Evolutionary conservation across 1,140 invertebrate species (phyloP).

Genomic region (Penaeus vannamei): DNA sequence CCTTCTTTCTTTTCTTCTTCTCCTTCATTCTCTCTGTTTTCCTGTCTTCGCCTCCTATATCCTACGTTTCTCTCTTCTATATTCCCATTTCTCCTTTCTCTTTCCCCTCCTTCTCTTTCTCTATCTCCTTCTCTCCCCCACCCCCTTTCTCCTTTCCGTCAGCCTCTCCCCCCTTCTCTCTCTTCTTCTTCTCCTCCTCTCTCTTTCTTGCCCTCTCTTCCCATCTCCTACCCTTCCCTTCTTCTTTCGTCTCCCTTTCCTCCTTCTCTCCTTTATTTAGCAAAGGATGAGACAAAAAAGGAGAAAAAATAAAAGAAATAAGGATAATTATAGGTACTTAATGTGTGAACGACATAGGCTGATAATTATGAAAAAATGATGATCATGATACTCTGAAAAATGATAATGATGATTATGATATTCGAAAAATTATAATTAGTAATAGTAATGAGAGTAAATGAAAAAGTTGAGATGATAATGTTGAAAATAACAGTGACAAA

Average conservation of each 20-base stretch:
- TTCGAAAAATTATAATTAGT: too few species aligned
- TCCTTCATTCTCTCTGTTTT: neutral
- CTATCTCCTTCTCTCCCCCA: neutral
- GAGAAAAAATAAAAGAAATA: too few species aligned
- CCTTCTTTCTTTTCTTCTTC: neutral
- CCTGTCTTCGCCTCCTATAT: neutral
- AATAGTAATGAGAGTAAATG: too few species aligned
- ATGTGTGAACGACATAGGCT: too few species aligned
- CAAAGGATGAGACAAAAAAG: neutral
- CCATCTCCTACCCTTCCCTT: neutral
- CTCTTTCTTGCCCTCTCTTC: conserved; percentile 26
- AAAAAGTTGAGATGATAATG: too few species aligned
- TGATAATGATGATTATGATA: too few species aligned
- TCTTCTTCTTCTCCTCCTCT: neutral
- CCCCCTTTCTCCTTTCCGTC: neutral
- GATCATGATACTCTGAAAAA: too few species aligned
- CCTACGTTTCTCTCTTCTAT: neutral
- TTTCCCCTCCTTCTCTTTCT: neutral
- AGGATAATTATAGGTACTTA: too few species aligned
- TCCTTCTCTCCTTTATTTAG: neutral
- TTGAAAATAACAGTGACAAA: too few species aligned
- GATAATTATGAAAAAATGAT: too few species aligned
- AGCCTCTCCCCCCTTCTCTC: neutral
- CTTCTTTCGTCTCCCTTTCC: neutral
- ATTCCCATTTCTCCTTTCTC: neutral